These are phyloP conservation scores for Ciconia nigra DNA, from an alignment of 2,797 vertebrate genomes.

Conservation along the genomic window DNA sequence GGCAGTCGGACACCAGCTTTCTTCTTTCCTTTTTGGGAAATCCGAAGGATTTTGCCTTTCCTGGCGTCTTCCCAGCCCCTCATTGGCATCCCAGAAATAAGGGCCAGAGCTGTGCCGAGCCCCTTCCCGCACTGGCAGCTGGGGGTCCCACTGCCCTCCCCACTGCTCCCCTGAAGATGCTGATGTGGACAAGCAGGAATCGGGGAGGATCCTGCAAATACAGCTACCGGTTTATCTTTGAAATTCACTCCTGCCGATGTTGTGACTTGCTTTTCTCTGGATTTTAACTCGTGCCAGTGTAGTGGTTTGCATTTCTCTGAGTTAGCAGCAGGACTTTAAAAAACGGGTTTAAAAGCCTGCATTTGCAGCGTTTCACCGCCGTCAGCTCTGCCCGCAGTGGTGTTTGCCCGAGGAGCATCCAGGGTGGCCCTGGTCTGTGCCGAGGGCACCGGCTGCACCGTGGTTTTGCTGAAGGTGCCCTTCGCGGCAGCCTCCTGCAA, in stretches of 20 bases:
- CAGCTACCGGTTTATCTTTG: background rate
- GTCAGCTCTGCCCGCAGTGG: background rate
- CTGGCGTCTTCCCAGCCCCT: background rate
- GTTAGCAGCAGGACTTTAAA: background rate
- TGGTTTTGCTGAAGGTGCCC: background rate
- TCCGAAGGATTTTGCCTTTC: background rate
- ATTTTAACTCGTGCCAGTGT: background rate
- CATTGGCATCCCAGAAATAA: background rate
- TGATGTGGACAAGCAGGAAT: background rate
- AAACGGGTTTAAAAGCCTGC: background rate
- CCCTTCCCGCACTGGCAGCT: background rate
- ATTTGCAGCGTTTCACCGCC: background rate
- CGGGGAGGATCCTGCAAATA: background rate
- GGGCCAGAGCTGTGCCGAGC: background rate
- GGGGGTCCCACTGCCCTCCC: background rate
- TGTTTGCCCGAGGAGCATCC: background rate
- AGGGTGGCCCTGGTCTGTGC: background rate
- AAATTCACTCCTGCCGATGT: background rate
- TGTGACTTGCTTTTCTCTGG: background rate
- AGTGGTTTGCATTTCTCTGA: background rate
- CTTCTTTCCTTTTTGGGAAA: constrained; percentile 22
- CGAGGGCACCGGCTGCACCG: background rate
- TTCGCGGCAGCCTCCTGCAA: background rate
- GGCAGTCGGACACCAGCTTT: background rate
- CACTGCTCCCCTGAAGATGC: background rate